Evolutionary conservation across 2,797 vertebrate species (phyloP), one percentile per base, ranked within the genome.

Genomic region (Phyllotis vaccarum): DNA sequence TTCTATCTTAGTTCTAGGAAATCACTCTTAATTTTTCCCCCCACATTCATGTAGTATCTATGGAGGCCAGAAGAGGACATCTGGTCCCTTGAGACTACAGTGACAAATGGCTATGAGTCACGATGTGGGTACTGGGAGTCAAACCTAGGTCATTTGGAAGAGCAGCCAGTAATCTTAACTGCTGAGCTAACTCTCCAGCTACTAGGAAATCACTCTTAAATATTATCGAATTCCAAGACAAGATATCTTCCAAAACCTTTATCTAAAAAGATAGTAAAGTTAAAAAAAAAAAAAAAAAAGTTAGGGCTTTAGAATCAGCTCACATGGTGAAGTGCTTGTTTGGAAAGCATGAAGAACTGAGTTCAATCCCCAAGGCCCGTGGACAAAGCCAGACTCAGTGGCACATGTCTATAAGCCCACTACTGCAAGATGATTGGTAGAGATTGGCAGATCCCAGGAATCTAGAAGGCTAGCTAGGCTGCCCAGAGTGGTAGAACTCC

Each of bases 191-290:
- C 17, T 22, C 62, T 66, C 60, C 60, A 14, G 19, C 29, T 40
- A 19, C 82, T 43, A 85, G 43, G 66, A 62, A 70, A 27, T 81
- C 66, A 89, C 6, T 75, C 43, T 80, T 87, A 54, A 66, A 80
- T 88, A 76, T 49, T 72, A n/a, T 81, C 34, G 86, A 19, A 43
- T 12, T 46, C 0, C 52, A 54, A 52, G 19, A 54, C 11, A 40
- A 92, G 60, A 31, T 78, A 66, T 9, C 13, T 58, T 37, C 29
- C 54, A 93, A 93, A 92, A 31, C 8, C 75, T 95, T 95, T 40
- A 87, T 14, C n/a, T 78, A 14, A 10, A 90, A 90, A 60, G 58
- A 9, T 49, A 49, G 46, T 66, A 88, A 93, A 72, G 62, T 40
- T 49, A 49, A 49, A 49, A 49, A 49, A 49, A 49, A 49, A n/a